Evolutionary conservation across 2,113 vertebrate genomes (phyloP), one percentile per base, ranked within the genome.

Genomic region (Oophaga pumilio): DNA sequence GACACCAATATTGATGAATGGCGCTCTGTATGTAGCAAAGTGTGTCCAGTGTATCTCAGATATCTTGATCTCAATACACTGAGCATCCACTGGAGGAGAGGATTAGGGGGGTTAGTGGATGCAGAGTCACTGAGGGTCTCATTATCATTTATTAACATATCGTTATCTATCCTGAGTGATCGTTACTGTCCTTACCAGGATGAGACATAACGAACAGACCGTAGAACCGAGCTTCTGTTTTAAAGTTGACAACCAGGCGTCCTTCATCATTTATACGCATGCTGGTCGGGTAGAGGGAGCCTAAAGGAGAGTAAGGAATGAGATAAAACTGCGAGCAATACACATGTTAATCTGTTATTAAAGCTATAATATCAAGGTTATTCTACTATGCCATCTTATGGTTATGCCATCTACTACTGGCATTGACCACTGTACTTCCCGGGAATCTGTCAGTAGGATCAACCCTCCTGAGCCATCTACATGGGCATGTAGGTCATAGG

Each of bases 251-350:
- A 13, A 97, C 96, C 91, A 99, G 89, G 71, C 96, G 96, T 0
- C 97, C 97, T 87, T 98, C 96, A 0, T 97, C 95, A 8, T 94
- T 96, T 43, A 99, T 97, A 4, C 96, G 94, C 97, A 99, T 98
- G 91, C 97, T 99, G 76, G 96, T 98, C 0, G 97, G 98, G 89
- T 97, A 98, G 69, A 99, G 92, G 0, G 97, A 96, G 89, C 97
- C 97, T 99, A 74, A 22, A 50, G 20, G 20, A 62, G 90, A 1
- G 8, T 50, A 52, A 49, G 89, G 69, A 80, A 26, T 17, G 43
- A 83, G 15, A 28, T 33, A 80, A 33, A n/a, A 77, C 22, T 22
- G 2, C 13, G 14, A 28, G 1, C 10, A 49, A 50, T 64, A 43
- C 10, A 79, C n/a, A 57, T 57, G 28, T 20, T 18, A 22, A 49